Evolutionary conservation across 2,797 vertebrate species (phyloP).

Genomic region (Philypnodon macrostomus): DNA sequence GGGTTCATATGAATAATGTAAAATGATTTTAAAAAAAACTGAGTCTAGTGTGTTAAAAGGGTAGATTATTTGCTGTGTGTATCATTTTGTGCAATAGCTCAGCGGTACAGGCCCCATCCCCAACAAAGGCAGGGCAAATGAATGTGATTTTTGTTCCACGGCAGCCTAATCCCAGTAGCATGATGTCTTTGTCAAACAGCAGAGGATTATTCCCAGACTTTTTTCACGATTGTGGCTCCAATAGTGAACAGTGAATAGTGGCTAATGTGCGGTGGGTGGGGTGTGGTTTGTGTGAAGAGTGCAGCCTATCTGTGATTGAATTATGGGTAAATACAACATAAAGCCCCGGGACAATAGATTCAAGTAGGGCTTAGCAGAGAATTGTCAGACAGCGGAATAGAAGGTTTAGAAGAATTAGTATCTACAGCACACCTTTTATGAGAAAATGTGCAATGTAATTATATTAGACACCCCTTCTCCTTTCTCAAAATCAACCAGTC

Average conservation of each 20-base stretch:
- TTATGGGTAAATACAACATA: slow-evolving; percentile 2
- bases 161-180: slow-evolving; percentile 47
- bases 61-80: slow-evolving; percentile 19
- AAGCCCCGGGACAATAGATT: slow-evolving; percentile 4
- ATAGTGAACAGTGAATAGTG: slow-evolving; percentile 16
- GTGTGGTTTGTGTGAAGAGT: slow-evolving; percentile 7
- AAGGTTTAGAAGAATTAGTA: not conserved
- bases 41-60: slow-evolving; percentile 24
- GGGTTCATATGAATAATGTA: slow-evolving; percentile 65
- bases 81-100: slow-evolving; percentile 28
- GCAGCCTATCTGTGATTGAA: slow-evolving; percentile 13
- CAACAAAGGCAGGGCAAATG: slow-evolving; percentile 40
- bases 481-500: too few relatives aligned
- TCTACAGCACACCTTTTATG: not conserved
- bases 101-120: slow-evolving; percentile 29
- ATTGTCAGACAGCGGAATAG: not conserved
- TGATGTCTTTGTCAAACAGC: slow-evolving; percentile 56
- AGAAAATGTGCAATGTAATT: not conserved
- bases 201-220: slow-evolving; percentile 42
- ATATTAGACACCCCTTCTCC: not conserved
- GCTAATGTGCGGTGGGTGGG: slow-evolving; percentile 14
- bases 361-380: not conserved
- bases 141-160: slow-evolving; percentile 45
- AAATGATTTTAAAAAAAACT: slow-evolving; percentile 17
- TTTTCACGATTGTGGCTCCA: slow-evolving; percentile 33